Evolutionary conservation across 2,113 vertebrate genomes (phyloP).

Genomic region (Odocoileus virginianus): DNA sequence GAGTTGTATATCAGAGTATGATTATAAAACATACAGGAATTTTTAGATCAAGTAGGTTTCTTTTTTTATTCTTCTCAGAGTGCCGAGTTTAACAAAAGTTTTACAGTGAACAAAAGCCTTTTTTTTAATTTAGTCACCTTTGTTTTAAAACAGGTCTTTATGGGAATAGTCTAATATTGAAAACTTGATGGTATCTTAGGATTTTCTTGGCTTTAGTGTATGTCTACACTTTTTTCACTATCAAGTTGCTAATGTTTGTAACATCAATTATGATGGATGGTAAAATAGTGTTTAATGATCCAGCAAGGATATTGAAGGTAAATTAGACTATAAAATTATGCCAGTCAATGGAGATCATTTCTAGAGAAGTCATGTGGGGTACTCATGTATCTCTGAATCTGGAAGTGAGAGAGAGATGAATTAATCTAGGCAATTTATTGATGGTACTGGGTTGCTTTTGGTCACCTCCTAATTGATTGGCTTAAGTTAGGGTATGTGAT

Average conservation of each 20-base stretch:
- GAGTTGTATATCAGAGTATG: not conserved
- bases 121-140: not conserved
- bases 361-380: not conserved
- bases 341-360: not conserved
- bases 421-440: conserved; percentile 42
- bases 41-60: not conserved
- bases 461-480: conserved; percentile 55
- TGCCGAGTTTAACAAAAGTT: not conserved
- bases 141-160: conserved; percentile 30
- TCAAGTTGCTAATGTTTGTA: not conserved
- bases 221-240: not conserved
- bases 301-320: not conserved
- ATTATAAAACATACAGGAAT: not conserved
- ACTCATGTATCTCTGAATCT: not conserved
- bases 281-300: conserved; percentile 4
- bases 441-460: conserved; percentile 62
- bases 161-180: not conserved
- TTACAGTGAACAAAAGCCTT: not conserved
- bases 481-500: conserved; percentile 69
- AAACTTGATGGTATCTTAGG: not conserved
- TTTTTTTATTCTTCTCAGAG: not conserved
- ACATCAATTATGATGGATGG: not conserved
- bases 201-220: not conserved
- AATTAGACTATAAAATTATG: not conserved
- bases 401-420: conserved; percentile 19